phyloP scores from a whole-genome alignment of 2,113 vertebrate genomes.

The Chrysemys picta region DNA sequence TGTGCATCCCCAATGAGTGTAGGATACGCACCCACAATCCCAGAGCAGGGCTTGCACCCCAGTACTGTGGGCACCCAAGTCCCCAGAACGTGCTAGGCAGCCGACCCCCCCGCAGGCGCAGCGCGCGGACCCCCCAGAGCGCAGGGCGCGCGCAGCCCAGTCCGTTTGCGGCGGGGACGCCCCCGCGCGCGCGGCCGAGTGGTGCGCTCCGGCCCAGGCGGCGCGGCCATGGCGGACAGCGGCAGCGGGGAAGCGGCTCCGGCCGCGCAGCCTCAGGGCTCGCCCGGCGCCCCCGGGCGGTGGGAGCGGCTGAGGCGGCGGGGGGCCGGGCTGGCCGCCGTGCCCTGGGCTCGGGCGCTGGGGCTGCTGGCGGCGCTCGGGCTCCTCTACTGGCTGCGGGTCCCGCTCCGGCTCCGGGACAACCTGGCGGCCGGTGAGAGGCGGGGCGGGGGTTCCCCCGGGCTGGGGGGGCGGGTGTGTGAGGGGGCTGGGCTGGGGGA shows the following conservation, averaged over 20 bases:
- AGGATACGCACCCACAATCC: too few relatives aligned
- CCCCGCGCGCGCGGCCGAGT: too few relatives aligned
- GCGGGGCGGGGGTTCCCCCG: background rate
- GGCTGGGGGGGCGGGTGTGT: background rate
- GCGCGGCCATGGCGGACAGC: constrained; percentile 83
- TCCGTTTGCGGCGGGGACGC: background rate
- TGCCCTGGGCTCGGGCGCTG: constrained; percentile 86
- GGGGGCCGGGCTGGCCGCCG: constrained; percentile 80
- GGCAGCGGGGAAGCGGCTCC: constrained; percentile 73
- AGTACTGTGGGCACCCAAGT: too few relatives aligned
- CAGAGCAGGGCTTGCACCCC: too few relatives aligned
- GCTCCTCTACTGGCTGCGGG: constrained; percentile 90
- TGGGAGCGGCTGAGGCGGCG: constrained; percentile 76
- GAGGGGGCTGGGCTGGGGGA: background rate
- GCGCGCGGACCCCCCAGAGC: background rate
- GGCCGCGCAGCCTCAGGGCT: constrained; percentile 74
- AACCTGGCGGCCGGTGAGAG: constrained; percentile 89
- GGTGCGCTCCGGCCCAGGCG: background rate
- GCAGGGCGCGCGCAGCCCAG: background rate
- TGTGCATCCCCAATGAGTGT: too few relatives aligned
- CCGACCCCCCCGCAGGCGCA: too few relatives aligned
- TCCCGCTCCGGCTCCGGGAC: constrained; percentile 92
- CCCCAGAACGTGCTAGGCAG: too few relatives aligned
- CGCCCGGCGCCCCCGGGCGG: constrained; percentile 34
- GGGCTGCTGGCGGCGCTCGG: constrained; percentile 87